Base-by-base conservation (phyloP, 2,113 vertebrate species). In the Ibidorhyncha struthersii region DNA sequence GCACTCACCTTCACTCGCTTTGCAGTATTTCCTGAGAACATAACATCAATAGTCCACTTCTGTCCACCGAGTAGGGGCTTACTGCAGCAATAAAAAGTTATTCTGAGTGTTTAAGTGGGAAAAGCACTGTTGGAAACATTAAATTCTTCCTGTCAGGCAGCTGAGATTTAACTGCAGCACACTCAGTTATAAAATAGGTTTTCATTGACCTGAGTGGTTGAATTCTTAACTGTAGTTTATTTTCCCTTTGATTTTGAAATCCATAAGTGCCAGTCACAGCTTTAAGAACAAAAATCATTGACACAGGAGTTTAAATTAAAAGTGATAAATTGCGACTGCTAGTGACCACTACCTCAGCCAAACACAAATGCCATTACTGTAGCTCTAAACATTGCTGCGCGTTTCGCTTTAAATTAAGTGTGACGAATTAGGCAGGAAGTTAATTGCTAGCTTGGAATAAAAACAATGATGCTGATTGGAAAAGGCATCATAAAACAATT, bases 361-460 rank as follows among this genome's bases (percentile, higher is more conserved):
- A 78, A 92, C 89, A 93, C 74, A 96, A 97, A 90, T 72, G 83
- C 86, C 76, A 66, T 49, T 72, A 45, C 93, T 91, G 55, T 72
- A 69, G 86, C 83, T 86, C 79, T 93, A 89, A 98, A 95, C 82
- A 66, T 90, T 65, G 41, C 93, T 96, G 73, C 58, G 5, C 66
- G 70, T 76, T 98, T 97, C 91, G 94, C 95, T 98, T 98, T 94
- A 98, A 98, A 98, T 98, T 98, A 98, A 98, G 95, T 98, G 97
- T 98, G 98, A 98, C 85, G 93, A 98, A 98, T 98, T 98, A 98
- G 96, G 91, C 96, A 96, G 85, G 70, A 97, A 96, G 95, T 98
- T 99, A 98, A 98, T 99, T 98, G 97, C 95, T 94, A 82, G 87
- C 91, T 96, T 96, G 97, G 96, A 98, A 98, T 98, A 98, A 98